phyloP scores from a whole-genome alignment of 2,113 vertebrate species.

The Andinoacara biseriatus region DNA sequence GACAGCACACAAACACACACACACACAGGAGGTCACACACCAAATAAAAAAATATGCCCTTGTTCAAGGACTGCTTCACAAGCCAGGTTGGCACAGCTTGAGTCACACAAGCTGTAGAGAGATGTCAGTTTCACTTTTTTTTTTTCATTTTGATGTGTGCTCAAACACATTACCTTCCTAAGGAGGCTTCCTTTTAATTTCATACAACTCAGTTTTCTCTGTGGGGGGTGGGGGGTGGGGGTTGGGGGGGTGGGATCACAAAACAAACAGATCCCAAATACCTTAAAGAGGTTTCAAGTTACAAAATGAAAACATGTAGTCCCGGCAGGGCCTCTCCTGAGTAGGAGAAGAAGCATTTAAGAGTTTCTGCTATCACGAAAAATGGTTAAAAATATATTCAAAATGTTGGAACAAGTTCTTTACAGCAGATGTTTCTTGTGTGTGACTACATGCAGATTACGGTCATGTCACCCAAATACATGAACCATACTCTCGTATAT shows the following conservation, averaged over 20 bases:
- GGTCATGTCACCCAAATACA: neutral
- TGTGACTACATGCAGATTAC: neutral
- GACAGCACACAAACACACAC: conserved; percentile 22
- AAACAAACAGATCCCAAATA: conserved; percentile 11
- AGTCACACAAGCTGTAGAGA: conserved; percentile 35
- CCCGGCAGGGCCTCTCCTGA: neutral
- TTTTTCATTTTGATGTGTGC: conserved; percentile 13
- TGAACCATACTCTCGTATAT: neutral
- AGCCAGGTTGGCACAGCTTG: conserved; percentile 34
- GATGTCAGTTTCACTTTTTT: conserved; percentile 38
- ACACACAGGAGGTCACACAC: conserved; percentile 21
- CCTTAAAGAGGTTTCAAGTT: conserved; percentile 19
- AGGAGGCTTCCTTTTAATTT: conserved; percentile 49
- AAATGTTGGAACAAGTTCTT: neutral
- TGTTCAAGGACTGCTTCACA: conserved; percentile 64
- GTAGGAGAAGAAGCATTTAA: neutral
- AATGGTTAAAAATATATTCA: neutral
- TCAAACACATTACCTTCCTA: conserved; percentile 17
- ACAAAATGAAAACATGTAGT: conserved; percentile 18
- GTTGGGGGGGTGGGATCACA: too few species aligned
- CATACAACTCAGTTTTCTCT: conserved; percentile 40
- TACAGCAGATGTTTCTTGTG: neutral
- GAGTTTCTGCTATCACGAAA: neutral
- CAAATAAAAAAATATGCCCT: conserved; percentile 62
- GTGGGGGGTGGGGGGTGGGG: too few species aligned